These are phyloP conservation scores for Spatulosminthurus flaviceps DNA, from an alignment of 2,888 invertebrate genomes.

Conservation along the genomic window DNA sequence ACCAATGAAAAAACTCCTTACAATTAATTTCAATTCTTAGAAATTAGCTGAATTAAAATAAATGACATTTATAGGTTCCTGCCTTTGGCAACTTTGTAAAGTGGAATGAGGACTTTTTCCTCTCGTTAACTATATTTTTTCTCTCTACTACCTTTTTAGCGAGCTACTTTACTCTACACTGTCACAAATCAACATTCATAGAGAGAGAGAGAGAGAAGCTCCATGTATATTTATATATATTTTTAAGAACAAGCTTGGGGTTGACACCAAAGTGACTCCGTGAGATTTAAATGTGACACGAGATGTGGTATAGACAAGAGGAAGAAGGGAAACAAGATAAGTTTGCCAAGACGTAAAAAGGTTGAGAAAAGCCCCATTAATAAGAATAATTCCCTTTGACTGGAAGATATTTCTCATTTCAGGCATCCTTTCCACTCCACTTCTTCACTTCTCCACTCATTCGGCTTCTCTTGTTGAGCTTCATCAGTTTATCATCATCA, in stretches of 20 bases:
- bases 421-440: slow-evolving; percentile 35
- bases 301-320: slow-evolving; percentile 15
- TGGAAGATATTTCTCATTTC: slow-evolving; percentile 46
- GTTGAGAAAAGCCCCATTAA: slow-evolving; percentile 43
- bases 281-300: slow-evolving; percentile 1
- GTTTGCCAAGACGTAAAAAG: slow-evolving; percentile 46
- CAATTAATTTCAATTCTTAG: too few relatives aligned
- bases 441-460: slow-evolving; percentile 42
- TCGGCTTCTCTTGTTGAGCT: slow-evolving; percentile 42
- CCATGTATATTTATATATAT: neutral
- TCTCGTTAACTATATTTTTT: too few relatives aligned
- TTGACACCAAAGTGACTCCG: slow-evolving; percentile 10
- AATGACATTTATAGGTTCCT: too few relatives aligned
- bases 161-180: too few relatives aligned
- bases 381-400: slow-evolving; percentile 47
- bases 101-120: too few relatives aligned
- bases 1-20: too few relatives aligned
- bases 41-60: too few relatives aligned
- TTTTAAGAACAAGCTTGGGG: neutral
- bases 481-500: slow-evolving; percentile 46
- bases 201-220: too few relatives aligned
- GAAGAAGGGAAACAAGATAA: slow-evolving; percentile 21
- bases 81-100: too few relatives aligned
- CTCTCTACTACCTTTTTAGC: too few relatives aligned
- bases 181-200: too few relatives aligned